Evolutionary conservation across 2,888 invertebrate species (phyloP).

Genomic region (Clostera curtula): DNA sequence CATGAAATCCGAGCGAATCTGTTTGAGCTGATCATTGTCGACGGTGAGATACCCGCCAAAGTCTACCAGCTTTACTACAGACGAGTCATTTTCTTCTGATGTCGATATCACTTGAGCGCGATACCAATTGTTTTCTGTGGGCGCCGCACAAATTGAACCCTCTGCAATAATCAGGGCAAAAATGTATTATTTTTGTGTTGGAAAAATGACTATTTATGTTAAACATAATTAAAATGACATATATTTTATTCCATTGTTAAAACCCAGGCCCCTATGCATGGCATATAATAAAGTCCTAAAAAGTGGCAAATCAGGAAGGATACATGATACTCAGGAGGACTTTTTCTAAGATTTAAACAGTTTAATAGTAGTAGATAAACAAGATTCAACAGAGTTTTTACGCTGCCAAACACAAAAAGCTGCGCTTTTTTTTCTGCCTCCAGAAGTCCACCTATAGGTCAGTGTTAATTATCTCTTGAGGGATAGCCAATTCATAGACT

Average conservation of each 20-base stretch:
- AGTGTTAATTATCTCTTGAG: neutral
- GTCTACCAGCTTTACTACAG: conserved; percentile 92
- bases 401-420: too few species aligned
- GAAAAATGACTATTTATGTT: neutral
- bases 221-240: too few species aligned
- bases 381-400: too few species aligned
- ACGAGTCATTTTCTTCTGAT: conserved; percentile 80
- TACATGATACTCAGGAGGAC: too few species aligned
- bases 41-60: conserved; percentile 94
- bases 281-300: too few species aligned
- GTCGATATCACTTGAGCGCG: conserved; percentile 86
- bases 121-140: conserved; percentile 90
- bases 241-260: too few species aligned
- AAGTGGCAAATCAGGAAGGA: too few species aligned
- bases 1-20: conserved; percentile 96
- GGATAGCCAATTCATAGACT: neutral
- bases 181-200: neutral
- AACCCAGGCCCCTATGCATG: too few species aligned
- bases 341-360: too few species aligned
- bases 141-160: conserved; percentile 92
- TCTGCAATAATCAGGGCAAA: conserved; percentile 62
- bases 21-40: conserved; percentile 85
- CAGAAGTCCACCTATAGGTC: too few species aligned
- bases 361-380: too few species aligned
- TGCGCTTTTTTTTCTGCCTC: too few species aligned